Conservation (phyloP, 2,888 invertebrate species). For the Sesia bembeciformis region DNA sequence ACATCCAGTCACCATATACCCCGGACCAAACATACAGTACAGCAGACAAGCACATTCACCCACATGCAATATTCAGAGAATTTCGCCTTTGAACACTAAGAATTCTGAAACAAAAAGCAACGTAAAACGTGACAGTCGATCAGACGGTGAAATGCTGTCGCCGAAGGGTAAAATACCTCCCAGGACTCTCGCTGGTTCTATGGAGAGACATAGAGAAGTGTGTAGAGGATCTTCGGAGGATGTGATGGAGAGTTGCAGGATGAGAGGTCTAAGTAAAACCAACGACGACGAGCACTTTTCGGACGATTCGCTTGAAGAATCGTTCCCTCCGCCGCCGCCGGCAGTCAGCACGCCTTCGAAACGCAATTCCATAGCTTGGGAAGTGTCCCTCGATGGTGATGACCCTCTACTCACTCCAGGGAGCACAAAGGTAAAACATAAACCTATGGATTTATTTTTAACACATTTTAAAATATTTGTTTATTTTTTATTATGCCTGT, state of each 20-base stretch:
- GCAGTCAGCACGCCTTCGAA: conserved; percentile 76
- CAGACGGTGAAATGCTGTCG: conserved; percentile 62
- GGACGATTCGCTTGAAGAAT: conserved; percentile 88
- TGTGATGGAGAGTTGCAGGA: conserved; percentile 43
- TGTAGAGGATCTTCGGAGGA: conserved; percentile 77
- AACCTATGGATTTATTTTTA: neutral
- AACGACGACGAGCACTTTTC: conserved; percentile 80
- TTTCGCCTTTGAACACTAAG: conserved; percentile 58
- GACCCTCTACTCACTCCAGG: conserved; percentile 81
- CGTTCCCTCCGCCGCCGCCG: conserved; percentile 78
- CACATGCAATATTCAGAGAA: conserved; percentile 48
- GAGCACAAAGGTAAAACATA: conserved; percentile 73
- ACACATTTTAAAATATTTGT: neutral
- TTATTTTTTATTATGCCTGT: neutral
- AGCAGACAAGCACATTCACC: conserved; percentile 54
- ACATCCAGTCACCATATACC: conserved; percentile 80
- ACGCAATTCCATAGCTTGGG: conserved; percentile 90
- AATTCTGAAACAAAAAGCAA: conserved; percentile 44
- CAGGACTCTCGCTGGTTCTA: conserved; percentile 79
- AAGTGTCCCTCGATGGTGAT: conserved; percentile 84
- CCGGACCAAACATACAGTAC: conserved; percentile 67
- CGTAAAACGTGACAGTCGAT: conserved; percentile 48
- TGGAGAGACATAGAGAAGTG: conserved; percentile 87
- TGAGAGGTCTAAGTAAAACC: conserved; percentile 44
- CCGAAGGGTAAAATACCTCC: conserved; percentile 76